Conservation (phyloP, 2,888 invertebrate genomes). For the Tethea ocularis region DNA sequence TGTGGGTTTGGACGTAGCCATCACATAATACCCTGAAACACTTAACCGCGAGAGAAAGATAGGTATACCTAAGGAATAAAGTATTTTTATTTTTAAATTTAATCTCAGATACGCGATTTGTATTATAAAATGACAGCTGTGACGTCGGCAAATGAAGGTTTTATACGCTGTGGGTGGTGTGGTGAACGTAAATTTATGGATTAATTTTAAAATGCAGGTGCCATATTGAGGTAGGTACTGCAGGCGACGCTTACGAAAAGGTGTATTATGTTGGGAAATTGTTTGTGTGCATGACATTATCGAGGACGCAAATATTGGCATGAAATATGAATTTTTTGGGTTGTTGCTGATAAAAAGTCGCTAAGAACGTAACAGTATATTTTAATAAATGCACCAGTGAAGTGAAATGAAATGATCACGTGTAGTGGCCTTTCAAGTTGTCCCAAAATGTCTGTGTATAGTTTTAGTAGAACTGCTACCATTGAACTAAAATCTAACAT, state of each 20-base stretch:
- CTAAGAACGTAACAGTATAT: background rate
- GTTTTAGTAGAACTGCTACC: too few species aligned
- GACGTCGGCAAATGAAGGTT: background rate
- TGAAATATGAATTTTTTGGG: background rate
- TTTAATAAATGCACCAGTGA: too few species aligned
- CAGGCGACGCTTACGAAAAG: background rate
- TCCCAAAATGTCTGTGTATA: too few species aligned
- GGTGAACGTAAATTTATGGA: background rate
- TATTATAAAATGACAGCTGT: background rate
- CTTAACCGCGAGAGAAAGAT: too few species aligned
- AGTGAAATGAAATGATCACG: too few species aligned
- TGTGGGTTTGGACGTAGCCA: too few species aligned
- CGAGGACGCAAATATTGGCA: background rate
- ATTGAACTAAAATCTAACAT: too few species aligned
- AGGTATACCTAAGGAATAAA: too few species aligned
- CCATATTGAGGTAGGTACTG: background rate
- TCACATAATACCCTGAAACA: too few species aligned
- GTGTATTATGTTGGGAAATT: background rate
- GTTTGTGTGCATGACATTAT: slow-evolving; percentile 1
- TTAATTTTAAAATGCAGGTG: background rate
- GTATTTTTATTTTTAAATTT: background rate
- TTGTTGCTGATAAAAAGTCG: background rate
- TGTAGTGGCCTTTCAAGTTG: too few species aligned
- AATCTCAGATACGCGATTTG: background rate
- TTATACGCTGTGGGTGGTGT: background rate